These are phyloP conservation scores for Drosophila aff. DNA, from an alignment of 1,140 invertebrate genomes.

Conservation along the genomic window DNA sequence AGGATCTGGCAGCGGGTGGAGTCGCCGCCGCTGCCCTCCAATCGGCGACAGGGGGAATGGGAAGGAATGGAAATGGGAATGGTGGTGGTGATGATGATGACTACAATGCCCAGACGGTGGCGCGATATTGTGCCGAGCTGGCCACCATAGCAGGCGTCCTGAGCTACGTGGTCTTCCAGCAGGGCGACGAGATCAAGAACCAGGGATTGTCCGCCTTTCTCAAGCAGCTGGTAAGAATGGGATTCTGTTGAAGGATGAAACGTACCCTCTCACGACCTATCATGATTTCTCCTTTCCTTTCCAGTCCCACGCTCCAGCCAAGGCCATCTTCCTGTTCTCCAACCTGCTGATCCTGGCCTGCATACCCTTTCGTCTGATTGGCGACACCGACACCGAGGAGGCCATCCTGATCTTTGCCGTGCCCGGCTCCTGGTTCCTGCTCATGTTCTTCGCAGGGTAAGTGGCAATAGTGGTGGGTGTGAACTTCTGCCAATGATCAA, in stretches of 20 bases:
- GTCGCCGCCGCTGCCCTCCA: slow-evolving; percentile 46
- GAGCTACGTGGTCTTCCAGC: slow-evolving; percentile 95
- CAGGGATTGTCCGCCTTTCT: slow-evolving; percentile 96
- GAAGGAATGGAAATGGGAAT: background rate
- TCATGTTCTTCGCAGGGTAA: slow-evolving; percentile 99
- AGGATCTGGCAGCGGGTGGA: slow-evolving; percentile 15
- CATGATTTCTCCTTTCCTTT: background rate
- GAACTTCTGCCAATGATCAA: background rate
- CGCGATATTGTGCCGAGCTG: slow-evolving; percentile 92
- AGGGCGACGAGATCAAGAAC: slow-evolving; percentile 96
- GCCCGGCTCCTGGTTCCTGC: slow-evolving; percentile 97
- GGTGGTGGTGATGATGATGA: slow-evolving; percentile 23
- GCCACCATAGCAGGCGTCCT: slow-evolving; percentile 94
- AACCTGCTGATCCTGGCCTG: slow-evolving; percentile 96
- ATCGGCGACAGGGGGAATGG: background rate
- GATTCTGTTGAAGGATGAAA: background rate
- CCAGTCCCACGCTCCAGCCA: slow-evolving; percentile 96
- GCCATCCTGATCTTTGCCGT: slow-evolving; percentile 96
- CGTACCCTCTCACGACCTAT: background rate
- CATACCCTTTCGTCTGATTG: slow-evolving; percentile 94
- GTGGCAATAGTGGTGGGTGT: background rate
- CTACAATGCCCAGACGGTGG: slow-evolving; percentile 86
- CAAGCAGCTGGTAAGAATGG: slow-evolving; percentile 93
- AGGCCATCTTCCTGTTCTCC: slow-evolving; percentile 96
- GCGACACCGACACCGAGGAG: slow-evolving; percentile 93